phyloP scores from a whole-genome alignment of 35 echinoderm and acorn worm genomes.

The Apostichopus californicus region DNA sequence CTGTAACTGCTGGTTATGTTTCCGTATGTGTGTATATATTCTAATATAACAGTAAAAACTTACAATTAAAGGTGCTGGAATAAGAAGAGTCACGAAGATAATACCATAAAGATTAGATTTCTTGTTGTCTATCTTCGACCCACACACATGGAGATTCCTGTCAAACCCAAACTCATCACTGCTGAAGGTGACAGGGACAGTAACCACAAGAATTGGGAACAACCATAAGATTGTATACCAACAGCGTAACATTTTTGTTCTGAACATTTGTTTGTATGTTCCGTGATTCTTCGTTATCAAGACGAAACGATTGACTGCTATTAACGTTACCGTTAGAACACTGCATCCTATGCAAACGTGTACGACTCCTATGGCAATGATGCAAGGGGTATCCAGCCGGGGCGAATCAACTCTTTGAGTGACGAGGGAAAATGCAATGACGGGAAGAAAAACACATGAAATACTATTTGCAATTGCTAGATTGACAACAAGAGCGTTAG shows the following conservation, averaged over 20 bases:
- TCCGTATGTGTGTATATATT: constrained; percentile 12
- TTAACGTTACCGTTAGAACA: constrained; percentile 61
- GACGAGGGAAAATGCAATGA: constrained; percentile 48
- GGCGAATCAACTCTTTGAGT: neutral
- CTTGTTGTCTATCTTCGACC: neutral
- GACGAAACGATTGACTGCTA: constrained; percentile 60
- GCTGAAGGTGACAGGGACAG: neutral
- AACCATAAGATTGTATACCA: constrained; percentile 2
- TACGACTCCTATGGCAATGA: constrained; percentile 39
- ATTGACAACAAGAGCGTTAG: constrained; percentile 73
- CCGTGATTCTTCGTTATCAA: constrained; percentile 46
- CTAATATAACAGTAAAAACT: neutral
- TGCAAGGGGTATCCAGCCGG: constrained; percentile 11
- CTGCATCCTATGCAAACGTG: constrained; percentile 58
- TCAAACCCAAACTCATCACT: neutral
- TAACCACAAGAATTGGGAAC: neutral
- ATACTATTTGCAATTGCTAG: constrained; percentile 60
- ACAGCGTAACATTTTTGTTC: neutral
- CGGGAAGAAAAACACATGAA: constrained; percentile 64
- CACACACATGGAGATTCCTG: neutral
- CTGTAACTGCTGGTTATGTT: constrained; percentile 5
- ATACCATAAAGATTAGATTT: neutral
- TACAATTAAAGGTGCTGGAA: neutral
- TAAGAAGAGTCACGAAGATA: neutral
- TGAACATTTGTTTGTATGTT: neutral